A percentile compares a stretch with the other conserved stretches of the same genome.
Evolutionary conservation across 2,888 invertebrate genomes (phyloP).

Genomic region (Pristionchus arcanus): DNA sequence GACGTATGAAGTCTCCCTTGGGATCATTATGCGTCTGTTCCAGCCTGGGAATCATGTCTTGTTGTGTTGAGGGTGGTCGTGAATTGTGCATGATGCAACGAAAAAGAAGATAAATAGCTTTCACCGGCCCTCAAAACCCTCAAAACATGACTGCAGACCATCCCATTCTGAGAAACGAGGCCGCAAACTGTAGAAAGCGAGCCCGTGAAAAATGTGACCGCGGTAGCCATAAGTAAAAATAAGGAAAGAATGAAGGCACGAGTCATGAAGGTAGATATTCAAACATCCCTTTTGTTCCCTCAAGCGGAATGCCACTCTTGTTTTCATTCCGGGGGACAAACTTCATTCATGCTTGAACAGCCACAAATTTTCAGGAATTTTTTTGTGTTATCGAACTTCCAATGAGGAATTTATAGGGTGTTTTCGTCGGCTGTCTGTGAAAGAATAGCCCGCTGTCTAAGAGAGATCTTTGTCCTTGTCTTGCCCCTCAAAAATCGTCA

Average conservation of each 20-base stretch:
- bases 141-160: background rate
- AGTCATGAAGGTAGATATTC: conserved; percentile 20
- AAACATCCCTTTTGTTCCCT: conserved; percentile 2
- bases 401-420: background rate
- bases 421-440: background rate
- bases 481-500: background rate
- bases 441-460: background rate
- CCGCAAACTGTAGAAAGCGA: background rate
- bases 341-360: conserved; percentile 33
- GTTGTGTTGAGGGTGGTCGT: background rate
- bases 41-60: background rate
- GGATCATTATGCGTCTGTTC: background rate
- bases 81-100: background rate
- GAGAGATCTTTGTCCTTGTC: background rate
- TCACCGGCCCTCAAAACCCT: background rate
- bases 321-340: background rate
- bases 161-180: background rate
- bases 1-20: background rate
- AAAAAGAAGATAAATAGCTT: conserved; percentile 8
- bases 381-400: conserved; percentile 36
- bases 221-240: background rate
- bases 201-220: background rate
- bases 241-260: background rate
- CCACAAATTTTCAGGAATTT: conserved; percentile 6
- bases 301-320: background rate